Percentiles rank a stretch among this genome's conserved stretches.
Conservation (phyloP, 1,140 invertebrate genomes). For the Eriosoma lanigerum region DNA sequence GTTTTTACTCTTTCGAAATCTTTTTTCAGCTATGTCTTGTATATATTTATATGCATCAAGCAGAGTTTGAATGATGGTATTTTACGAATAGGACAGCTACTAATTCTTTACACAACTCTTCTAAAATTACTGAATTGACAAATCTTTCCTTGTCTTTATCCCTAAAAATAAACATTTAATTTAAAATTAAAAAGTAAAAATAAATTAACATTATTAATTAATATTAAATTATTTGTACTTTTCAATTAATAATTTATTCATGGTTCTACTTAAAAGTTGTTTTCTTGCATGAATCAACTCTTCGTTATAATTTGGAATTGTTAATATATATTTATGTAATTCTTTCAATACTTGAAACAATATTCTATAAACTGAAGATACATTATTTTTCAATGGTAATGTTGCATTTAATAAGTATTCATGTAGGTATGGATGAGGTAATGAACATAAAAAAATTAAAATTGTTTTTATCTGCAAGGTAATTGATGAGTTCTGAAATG, state of each 20-base stretch:
- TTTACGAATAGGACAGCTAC: slow-evolving; percentile 30
- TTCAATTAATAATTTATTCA: slow-evolving; percentile 2
- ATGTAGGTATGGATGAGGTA: slow-evolving; percentile 41
- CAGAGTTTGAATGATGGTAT: slow-evolving; percentile 18
- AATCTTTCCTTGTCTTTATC: neutral
- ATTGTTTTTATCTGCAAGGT: slow-evolving; percentile 22
- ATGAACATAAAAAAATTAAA: slow-evolving; percentile 33
- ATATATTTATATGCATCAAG: neutral
- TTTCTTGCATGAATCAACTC: slow-evolving; percentile 21
- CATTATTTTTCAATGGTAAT: slow-evolving; percentile 45
- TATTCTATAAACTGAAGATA: slow-evolving; percentile 8
- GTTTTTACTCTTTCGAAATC: neutral
- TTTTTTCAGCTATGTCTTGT: too few relatives aligned
- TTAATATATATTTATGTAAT: slow-evolving; percentile 22
- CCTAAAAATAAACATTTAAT: slow-evolving; percentile 17
- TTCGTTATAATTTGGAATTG: slow-evolving; percentile 16
- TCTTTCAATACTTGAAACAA: slow-evolving; percentile 25
- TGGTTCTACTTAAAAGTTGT: slow-evolving; percentile 6
- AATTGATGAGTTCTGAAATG: slow-evolving; percentile 20
- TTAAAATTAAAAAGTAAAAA: too few relatives aligned
- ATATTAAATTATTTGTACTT: slow-evolving; percentile 19
- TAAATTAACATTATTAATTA: neutral
- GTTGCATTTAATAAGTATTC: slow-evolving; percentile 45
- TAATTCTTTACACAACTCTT: slow-evolving; percentile 34
- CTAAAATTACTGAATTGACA: slow-evolving; percentile 16